Base-by-base conservation (phyloP, 2,113 vertebrate species). In the Rhineura floridana region DNA sequence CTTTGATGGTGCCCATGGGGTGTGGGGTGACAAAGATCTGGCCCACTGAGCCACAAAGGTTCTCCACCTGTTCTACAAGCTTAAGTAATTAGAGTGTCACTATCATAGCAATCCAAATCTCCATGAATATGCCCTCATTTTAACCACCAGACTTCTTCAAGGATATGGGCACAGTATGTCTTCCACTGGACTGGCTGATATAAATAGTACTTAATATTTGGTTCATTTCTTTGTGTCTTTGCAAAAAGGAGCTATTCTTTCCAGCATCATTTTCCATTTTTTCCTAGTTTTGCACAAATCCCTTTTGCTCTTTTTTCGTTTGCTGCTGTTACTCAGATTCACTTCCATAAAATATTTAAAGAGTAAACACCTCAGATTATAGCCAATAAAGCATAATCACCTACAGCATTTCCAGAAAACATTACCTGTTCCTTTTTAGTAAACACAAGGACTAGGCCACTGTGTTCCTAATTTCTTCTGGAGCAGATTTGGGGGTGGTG, bases 141-240 rank as follows among this genome's bases (percentile, higher is more conserved):
- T 67, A 84, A 55, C 65, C 30, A 69, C 62, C 84, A 67, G 15
- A 3, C 4, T 7, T 36, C 23, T 79, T 50, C 46, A 55, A 84
- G 77, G 85, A 63, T 63, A 46, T 85, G 84, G 73, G 12, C 59
- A 77, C 30, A 78, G 2, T n/a, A 78, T 79, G 0, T 0, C 75
- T 79, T 33, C 42, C 33, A 25, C n/a, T 50, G 36, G 73, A 67
- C 55, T 87, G 50, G 89, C 62, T 4, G 30, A 87, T 92, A 91
- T 92, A 95, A 94, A 94, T 94, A 94, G 91, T 86, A 76, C 90
- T 91, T 94, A 84, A 94, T 94, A 88, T 94, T 93, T 92, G 89
- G 93, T 93, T 91, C 84, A 93, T 94, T 93, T 93, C 25, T 86
- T 76, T 91, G 87, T 93, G 91, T 81, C 84, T 95, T 90, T 79